Evolutionary conservation across 2,113 vertebrate species (phyloP).

Genomic region (Sialia sialis): DNA sequence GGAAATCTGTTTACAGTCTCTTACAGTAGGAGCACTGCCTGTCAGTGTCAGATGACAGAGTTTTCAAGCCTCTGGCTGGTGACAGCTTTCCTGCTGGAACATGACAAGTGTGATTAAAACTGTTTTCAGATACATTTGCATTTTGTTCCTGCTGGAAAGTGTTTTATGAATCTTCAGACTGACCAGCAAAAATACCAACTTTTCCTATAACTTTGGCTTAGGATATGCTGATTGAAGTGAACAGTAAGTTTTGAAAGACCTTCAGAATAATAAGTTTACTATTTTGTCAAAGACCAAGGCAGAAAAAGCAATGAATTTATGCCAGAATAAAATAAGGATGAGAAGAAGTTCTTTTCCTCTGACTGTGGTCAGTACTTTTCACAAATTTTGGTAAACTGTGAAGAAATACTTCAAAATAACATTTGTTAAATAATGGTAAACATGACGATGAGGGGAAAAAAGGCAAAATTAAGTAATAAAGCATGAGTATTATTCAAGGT

Average conservation of each 20-base stretch:
- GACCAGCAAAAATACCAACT: not conserved
- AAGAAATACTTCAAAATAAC: not conserved
- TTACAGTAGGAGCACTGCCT: not conserved
- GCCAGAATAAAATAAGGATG: not conserved
- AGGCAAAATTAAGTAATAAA: not conserved
- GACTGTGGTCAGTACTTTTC: not conserved
- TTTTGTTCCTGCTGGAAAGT: not conserved
- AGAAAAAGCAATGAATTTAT: not conserved
- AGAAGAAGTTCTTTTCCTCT: not conserved
- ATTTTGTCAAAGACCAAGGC: not conserved
- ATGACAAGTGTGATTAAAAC: constrained; percentile 48
- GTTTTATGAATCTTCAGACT: not conserved
- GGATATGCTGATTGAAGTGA: not conserved
- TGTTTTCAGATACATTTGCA: not conserved
- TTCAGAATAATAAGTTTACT: not conserved
- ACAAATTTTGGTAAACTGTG: not conserved
- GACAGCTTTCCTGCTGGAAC: constrained; percentile 2
- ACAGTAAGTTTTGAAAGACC: not conserved
- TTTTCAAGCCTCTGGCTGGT: constrained; percentile 8
- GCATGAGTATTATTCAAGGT: not conserved
- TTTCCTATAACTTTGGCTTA: not conserved
- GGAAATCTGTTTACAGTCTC: constrained; percentile 27
- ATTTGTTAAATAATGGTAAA: not conserved
- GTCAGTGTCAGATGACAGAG: not conserved
- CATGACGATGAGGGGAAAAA: not conserved